A percentile compares a stretch with the other conserved stretches of the same genome.
Conservation (phyloP, 2,888 invertebrate genomes). For the Falcaria lacertinaria region DNA sequence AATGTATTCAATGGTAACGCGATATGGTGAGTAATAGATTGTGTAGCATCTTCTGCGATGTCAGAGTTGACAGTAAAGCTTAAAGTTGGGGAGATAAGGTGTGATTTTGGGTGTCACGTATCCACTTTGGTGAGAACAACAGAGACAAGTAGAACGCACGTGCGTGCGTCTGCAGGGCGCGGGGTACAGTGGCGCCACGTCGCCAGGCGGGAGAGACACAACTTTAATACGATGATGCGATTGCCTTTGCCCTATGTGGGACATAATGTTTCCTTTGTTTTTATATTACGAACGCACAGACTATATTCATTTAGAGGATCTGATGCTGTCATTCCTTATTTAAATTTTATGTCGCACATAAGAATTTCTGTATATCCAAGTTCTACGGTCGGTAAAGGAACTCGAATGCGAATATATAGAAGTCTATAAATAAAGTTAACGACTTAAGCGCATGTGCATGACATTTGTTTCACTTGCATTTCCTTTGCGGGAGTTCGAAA, state of each 20-base stretch:
- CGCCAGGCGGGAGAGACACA: slow-evolving; percentile 65
- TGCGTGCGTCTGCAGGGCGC: slow-evolving; percentile 52
- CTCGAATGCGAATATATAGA: slow-evolving; percentile 18
- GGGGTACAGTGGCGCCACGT: slow-evolving; percentile 61
- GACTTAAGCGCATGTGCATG: slow-evolving; percentile 36
- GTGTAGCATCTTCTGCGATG: slow-evolving; percentile 36
- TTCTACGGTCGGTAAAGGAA: slow-evolving; percentile 16
- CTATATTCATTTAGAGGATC: slow-evolving; percentile 68
- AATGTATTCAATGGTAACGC: slow-evolving; percentile 61
- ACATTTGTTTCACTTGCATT: slow-evolving; percentile 48
- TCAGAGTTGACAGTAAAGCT: slow-evolving; percentile 36
- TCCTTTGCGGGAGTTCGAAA: slow-evolving; percentile 48
- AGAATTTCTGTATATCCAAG: background rate
- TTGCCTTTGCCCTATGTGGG: slow-evolving; percentile 71
- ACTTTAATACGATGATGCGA: slow-evolving; percentile 62
- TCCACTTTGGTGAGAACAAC: slow-evolving; percentile 43
- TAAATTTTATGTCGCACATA: slow-evolving; percentile 17
- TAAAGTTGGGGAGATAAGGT: slow-evolving; percentile 44
- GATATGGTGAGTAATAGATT: slow-evolving; percentile 65
- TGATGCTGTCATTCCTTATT: slow-evolving; percentile 43
- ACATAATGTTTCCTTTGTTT: slow-evolving; percentile 69
- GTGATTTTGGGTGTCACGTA: slow-evolving; percentile 36
- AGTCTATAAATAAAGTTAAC: slow-evolving; percentile 35
- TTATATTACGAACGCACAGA: slow-evolving; percentile 64
- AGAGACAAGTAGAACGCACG: slow-evolving; percentile 68